Evolutionary conservation across 2,888 invertebrate genomes (phyloP), one percentile per base, ranked within the genome.

Genomic region (Spialia ferax): DNA sequence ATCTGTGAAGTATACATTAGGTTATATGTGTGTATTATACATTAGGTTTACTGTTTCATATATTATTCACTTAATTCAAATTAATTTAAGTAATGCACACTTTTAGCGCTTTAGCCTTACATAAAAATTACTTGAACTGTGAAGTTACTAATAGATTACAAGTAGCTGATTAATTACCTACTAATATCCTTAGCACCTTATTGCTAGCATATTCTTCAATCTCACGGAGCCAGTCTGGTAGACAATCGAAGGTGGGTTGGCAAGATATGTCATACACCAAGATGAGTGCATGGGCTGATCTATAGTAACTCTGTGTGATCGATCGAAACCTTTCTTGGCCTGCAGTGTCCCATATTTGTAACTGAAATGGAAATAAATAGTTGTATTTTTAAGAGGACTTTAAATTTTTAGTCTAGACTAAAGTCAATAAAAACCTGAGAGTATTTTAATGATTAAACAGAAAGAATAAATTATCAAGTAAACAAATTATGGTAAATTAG

Each of bases 301-400:
- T 95, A 87, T 99, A 99, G 91, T 99, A 99, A 87, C 98, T 99
- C 88, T 99, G 99, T 1, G 99, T 99, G 76, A 99, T 99, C 3
- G 99, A 99, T 67, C 99, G 96, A 89, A 99, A 99, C 75, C 97
- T 94, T 87, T 99, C 99, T 88, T 99, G 99, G 0, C 99, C 99
- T 1, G 99, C 99, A 11, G 99, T 99, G 84, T 99, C 99, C 99
- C 99, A 99, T 85, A 99, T 99, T 96, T 99, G 99, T 69, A 99
- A 94, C 98, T 99, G 79, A n/a, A 81, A 86, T 10, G 29, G 48
- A 38, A 57, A 32, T 45, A 60, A n/a, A 42, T n/a, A 4, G 13
- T 42, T 15, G 32, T 8, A 10, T 32, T 10, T 32, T 10, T 32
- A 26, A 26, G 26, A 26, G 5, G 3, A 26, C 3, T 6, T 26